Evolutionary conservation across 2,888 invertebrate species (phyloP), one percentile per base, ranked within the genome.

Genomic region (Ochropleura plecta): DNA sequence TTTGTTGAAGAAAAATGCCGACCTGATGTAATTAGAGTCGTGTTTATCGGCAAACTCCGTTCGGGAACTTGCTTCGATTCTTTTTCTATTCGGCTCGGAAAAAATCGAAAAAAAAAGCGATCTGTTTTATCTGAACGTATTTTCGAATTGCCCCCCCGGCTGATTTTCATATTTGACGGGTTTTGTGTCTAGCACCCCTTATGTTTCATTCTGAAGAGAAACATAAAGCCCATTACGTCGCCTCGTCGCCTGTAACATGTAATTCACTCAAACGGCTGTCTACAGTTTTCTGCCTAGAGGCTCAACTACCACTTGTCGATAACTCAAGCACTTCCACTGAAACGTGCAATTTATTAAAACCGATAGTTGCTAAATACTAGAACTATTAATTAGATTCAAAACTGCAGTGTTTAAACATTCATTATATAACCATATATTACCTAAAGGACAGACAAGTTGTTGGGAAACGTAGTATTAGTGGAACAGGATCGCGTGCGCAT

Each of bases 401-500:
- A 85, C 68, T 74, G 69, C 55, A 49, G 60, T 55, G 73, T 67
- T 82, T 69, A 66, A 77, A 70, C 76, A 30, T 71, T 81, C 76
- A 55, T 84, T 81, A 81, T 68, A 76, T 81, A 84, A 81, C 70
- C 57, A 69, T 76, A 71, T 44, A 81, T 81, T 84, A 82, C 66
- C 59, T 76, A 81, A 82, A 85, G 59, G 67, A 76, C 71, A 67
- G 82, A 46, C 72, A 73, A 73, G 30, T 71, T 79, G 83, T 83
- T 83, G 59, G 66, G 73, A 76, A 85, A 83, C 76, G 68, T 70
- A 84, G 70, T 59, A 76, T 85, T 70, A 85, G 74, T 71, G 14
- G 49, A 79, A 86, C 84, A 83, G 76, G 70, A 84, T 82, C 86
- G 87, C 86, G 78, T 82, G 86, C 88, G 88, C 88, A 86, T 85